These are phyloP conservation scores for Rafetus swinhoei DNA, from an alignment of 2,113 vertebrate species.

Conservation along the genomic window DNA sequence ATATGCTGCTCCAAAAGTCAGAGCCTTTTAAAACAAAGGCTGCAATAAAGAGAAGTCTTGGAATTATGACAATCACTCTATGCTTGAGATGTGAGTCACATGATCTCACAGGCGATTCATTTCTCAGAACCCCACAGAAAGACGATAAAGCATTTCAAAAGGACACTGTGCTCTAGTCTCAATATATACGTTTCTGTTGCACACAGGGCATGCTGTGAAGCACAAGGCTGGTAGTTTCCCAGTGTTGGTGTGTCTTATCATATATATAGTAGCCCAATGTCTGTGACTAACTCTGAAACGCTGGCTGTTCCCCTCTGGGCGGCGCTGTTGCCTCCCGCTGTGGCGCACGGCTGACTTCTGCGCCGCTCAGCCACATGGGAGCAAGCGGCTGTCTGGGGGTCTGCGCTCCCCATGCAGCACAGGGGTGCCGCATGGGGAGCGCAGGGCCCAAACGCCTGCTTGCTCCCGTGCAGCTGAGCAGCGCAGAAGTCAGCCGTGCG, in stretches of 20 bases:
- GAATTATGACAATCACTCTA: neutral
- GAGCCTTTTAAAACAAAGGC: neutral
- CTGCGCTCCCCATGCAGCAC: too few species aligned
- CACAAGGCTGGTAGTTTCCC: neutral
- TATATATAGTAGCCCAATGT: neutral
- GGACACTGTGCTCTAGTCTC: neutral
- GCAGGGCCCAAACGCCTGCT: too few species aligned
- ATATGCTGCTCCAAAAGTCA: neutral
- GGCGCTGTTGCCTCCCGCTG: too few species aligned
- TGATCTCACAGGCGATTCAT: constrained; percentile 9
- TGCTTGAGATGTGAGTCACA: neutral
- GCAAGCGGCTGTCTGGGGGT: too few species aligned
- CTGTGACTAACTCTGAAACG: too few species aligned
- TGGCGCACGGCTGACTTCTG: too few species aligned
- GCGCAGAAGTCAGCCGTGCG: too few species aligned
- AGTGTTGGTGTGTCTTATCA: neutral
- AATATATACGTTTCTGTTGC: constrained; percentile 11
- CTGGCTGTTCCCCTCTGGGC: too few species aligned
- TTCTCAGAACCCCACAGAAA: neutral
- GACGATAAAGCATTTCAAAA: constrained; percentile 1
- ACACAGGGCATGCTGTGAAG: neutral
- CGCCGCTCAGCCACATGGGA: too few species aligned
- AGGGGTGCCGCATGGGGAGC: too few species aligned
- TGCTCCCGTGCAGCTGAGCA: too few species aligned
- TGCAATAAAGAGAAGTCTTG: neutral